phyloP scores from a whole-genome alignment of 2,113 vertebrate species.

The Choloepus hoffmanni region DNA sequence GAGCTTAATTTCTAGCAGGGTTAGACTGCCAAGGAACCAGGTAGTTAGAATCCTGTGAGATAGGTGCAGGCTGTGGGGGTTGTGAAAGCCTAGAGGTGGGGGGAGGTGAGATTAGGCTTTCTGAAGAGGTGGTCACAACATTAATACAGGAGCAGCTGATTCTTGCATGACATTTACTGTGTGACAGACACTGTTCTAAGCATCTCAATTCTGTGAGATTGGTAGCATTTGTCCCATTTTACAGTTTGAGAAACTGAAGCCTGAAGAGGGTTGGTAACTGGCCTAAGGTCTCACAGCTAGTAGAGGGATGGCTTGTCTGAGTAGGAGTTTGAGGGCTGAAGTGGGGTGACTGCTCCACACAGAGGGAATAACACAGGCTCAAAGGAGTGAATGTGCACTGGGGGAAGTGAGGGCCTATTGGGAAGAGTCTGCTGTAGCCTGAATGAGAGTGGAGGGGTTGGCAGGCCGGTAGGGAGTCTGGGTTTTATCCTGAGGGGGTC shows the following conservation, averaged over 20 bases:
- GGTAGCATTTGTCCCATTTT: slow-evolving; percentile 13
- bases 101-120: not conserved
- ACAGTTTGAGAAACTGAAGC: slow-evolving; percentile 43
- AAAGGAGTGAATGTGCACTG: not conserved
- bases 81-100: not conserved
- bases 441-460: not conserved
- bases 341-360: not conserved
- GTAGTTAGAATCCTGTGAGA: not conserved
- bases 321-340: not conserved
- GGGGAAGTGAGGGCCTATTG: not conserved
- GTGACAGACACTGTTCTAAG: not conserved
- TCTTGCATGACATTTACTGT: not conserved
- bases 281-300: slow-evolving; percentile 19
- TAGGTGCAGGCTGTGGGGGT: not conserved
- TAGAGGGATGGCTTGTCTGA: not conserved
- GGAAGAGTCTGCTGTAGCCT: too few relatives aligned
- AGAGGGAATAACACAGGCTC: not conserved
- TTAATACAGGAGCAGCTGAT: not conserved
- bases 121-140: not conserved
- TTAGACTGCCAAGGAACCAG: not conserved
- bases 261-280: not conserved
- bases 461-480: not conserved
- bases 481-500: not conserved
- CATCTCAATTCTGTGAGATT: not conserved
- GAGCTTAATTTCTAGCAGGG: not conserved